Evolutionary conservation across 2,888 invertebrate species (phyloP).

Genomic region (Seira ritae): DNA sequence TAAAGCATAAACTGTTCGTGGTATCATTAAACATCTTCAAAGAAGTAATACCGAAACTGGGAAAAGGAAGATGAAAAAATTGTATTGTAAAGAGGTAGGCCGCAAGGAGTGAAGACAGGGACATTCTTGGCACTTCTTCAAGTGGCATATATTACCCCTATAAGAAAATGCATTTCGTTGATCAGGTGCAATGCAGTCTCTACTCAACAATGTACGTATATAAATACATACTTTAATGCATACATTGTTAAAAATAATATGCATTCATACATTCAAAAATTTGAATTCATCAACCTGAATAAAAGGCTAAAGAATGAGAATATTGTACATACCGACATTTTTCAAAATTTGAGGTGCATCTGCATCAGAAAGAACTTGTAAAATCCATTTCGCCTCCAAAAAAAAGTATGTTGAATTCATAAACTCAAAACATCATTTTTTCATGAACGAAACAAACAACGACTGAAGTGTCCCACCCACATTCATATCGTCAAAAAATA

Average conservation of each 20-base stretch:
- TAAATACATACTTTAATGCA: not conserved
- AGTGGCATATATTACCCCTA: conserved; percentile 24
- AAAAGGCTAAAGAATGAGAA: not conserved
- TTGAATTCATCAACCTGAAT: conserved; percentile 4
- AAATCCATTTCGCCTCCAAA: not conserved
- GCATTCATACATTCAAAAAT: too few species aligned
- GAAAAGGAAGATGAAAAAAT: not conserved
- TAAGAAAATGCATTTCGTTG: conserved; percentile 17
- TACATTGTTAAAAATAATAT: not conserved
- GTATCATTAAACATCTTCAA: conserved; percentile 10
- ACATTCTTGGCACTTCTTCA: conserved; percentile 59
- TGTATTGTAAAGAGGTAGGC: conserved; percentile 26
- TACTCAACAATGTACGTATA: not conserved
- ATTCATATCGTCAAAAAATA: conserved; percentile 36
- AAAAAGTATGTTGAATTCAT: conserved; percentile 9
- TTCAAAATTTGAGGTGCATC: not conserved
- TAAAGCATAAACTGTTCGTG: not conserved
- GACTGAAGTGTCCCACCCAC: conserved; percentile 44
- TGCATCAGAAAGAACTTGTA: not conserved
- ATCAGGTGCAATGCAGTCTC: not conserved
- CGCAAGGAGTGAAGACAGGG: conserved; percentile 49
- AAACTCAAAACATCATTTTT: conserved; percentile 19
- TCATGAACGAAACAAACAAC: conserved; percentile 13
- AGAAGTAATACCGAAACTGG: conserved; percentile 17
- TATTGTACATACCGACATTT: not conserved